phyloP scores from a whole-genome alignment of 2,888 invertebrate species.

The Cheilosia soror region DNA sequence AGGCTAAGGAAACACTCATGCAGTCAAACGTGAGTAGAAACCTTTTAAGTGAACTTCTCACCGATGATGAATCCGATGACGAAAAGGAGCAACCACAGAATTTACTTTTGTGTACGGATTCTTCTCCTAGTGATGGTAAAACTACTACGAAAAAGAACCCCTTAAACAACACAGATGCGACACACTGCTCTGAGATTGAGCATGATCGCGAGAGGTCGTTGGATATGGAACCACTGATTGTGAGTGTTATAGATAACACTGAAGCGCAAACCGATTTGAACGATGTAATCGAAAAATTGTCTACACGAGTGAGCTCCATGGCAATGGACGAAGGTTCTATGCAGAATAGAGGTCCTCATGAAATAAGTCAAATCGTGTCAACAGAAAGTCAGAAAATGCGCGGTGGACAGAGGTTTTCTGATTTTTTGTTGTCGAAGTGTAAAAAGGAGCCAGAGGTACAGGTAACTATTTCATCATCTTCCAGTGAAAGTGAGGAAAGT shows the following conservation, averaged over 20 bases:
- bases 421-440: neutral
- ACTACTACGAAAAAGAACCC: neutral
- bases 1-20: conserved; percentile 17
- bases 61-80: conserved; percentile 73
- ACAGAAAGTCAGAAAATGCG: conserved; percentile 74
- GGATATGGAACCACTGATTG: conserved; percentile 79
- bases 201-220: conserved; percentile 68
- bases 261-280: conserved; percentile 43
- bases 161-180: conserved; percentile 52
- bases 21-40: conserved; percentile 77
- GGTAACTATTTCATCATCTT: conserved; percentile 75
- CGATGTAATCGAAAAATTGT: conserved; percentile 76
- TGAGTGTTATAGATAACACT: conserved; percentile 74
- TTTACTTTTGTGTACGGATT: conserved; percentile 76
- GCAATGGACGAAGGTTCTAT: conserved; percentile 60
- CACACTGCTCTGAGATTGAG: conserved; percentile 51
- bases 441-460: conserved; percentile 13
- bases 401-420: conserved; percentile 51
- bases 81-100: conserved; percentile 50
- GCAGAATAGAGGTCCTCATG: conserved; percentile 26
- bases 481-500: conserved; percentile 61
- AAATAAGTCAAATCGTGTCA: conserved; percentile 67
- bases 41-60: conserved; percentile 76
- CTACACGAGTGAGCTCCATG: conserved; percentile 78
- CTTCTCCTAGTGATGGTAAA: conserved; percentile 21